phyloP scores from a whole-genome alignment of 2,113 vertebrate species.

The Xenus cinereus region DNA sequence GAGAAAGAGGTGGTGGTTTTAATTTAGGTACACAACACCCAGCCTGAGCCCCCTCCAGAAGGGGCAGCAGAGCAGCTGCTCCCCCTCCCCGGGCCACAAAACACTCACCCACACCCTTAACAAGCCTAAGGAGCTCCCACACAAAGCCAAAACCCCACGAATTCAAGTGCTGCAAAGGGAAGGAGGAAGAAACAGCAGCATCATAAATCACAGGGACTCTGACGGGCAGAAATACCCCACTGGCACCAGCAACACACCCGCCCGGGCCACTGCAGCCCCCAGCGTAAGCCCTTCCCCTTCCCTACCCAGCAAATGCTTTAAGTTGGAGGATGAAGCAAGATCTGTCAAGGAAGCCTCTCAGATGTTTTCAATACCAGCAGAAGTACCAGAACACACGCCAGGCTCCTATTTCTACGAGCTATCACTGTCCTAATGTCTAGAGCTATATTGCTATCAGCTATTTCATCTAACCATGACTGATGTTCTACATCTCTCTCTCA shows the following conservation, averaged over 20 bases:
- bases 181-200: background rate
- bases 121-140: background rate
- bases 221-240: background rate
- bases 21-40: background rate
- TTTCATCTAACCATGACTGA: background rate
- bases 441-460: background rate
- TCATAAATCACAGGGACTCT: background rate
- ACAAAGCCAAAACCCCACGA: background rate
- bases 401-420: background rate
- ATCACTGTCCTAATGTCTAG: background rate
- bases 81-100: background rate
- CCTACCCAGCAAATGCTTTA: background rate
- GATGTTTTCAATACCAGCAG: background rate
- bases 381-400: background rate
- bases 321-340: background rate
- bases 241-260: rapidly evolving
- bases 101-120: background rate
- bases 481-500: background rate
- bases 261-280: background rate
- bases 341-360: background rate
- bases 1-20: background rate
- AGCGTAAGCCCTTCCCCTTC: background rate
- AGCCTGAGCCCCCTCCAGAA: background rate
- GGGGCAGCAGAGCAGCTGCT: background rate
- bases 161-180: background rate